Percentiles rank a stretch among this genome's conserved stretches.
Conservation (phyloP, 2,797 vertebrate species). For the Clarias fuscus region DNA sequence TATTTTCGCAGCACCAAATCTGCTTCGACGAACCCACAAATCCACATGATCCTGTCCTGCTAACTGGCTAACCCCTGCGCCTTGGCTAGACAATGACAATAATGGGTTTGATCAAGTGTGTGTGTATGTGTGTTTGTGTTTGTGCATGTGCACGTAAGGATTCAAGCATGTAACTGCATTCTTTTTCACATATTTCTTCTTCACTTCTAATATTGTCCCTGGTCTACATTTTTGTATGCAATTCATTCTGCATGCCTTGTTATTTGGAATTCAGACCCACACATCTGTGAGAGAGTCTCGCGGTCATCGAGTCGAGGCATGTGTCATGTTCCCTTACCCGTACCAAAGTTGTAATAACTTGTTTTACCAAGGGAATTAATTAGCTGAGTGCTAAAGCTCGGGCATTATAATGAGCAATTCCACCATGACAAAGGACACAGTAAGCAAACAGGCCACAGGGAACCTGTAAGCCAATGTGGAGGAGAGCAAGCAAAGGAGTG, state of each 20-base stretch:
- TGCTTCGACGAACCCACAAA: slow-evolving; percentile 37
- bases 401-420: slow-evolving; percentile 52
- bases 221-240: slow-evolving; percentile 16
- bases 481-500: slow-evolving; percentile 21
- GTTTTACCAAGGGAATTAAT: slow-evolving; percentile 63
- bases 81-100: slow-evolving; percentile 22
- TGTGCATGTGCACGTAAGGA: not conserved
- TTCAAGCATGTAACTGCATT: not conserved
- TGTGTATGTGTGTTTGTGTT: not conserved
- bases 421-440: slow-evolving; percentile 39
- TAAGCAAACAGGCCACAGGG: slow-evolving; percentile 40
- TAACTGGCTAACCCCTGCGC: slow-evolving; percentile 42
- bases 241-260: not conserved
- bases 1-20: slow-evolving; percentile 68
- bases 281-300: slow-evolving; percentile 5
- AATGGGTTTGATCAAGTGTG: not conserved
- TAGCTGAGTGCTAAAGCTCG: slow-evolving; percentile 51
- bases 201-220: not conserved
- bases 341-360: slow-evolving; percentile 49
- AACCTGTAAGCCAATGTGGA: slow-evolving; percentile 39
- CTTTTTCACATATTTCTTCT: not conserved
- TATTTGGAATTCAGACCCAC: slow-evolving; percentile 34
- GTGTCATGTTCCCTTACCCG: slow-evolving; percentile 43
- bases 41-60: slow-evolving; percentile 43
- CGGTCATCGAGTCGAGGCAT: slow-evolving; percentile 10